phyloP scores from a whole-genome alignment of 2,113 vertebrate genomes.

The Oncorhynchus nerka region DNA sequence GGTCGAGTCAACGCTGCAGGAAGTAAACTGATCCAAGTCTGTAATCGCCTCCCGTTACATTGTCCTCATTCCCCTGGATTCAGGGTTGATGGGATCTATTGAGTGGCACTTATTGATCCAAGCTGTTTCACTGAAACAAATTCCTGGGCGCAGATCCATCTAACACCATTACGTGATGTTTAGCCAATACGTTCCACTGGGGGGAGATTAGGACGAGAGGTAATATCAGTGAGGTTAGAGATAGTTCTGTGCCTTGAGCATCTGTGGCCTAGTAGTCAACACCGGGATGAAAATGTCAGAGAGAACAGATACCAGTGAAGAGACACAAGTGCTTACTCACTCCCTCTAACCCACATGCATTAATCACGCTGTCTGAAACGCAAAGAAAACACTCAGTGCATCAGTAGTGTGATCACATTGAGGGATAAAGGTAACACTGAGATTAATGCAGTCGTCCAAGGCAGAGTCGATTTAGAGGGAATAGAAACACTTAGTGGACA shows the following conservation, averaged over 20 bases:
- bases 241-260: background rate
- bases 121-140: background rate
- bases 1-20: no score
- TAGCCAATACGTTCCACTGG: conserved; percentile 5
- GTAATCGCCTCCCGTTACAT: background rate
- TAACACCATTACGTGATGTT: conserved; percentile 11
- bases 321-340: background rate
- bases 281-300: background rate
- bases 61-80: background rate
- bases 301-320: background rate
- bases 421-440: no score
- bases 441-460: no score
- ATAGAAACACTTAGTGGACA: no score
- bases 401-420: no score
- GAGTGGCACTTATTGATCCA: background rate
- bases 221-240: background rate
- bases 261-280: background rate
- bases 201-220: background rate
- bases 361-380: no score
- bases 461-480: no score
- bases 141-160: conserved; percentile 17
- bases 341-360: no score
- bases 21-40: background rate
- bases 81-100: background rate
- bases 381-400: no score